These are phyloP conservation scores for Brachionichthys hirsutus DNA, from an alignment of 2,113 vertebrate genomes.

Conservation along the genomic window DNA sequence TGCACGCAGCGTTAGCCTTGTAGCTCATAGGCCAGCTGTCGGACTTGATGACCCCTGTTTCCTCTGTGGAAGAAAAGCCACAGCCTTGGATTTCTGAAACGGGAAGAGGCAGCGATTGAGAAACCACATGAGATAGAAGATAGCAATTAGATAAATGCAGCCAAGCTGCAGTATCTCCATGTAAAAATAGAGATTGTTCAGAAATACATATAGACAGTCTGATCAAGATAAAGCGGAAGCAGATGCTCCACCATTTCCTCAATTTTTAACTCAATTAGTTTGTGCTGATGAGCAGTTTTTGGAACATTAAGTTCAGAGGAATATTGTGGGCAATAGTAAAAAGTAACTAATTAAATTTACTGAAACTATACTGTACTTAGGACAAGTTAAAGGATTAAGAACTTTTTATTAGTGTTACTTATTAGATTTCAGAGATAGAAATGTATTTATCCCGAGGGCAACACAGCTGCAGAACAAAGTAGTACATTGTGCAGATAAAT, in stretches of 20 bases:
- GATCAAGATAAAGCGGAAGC: background rate
- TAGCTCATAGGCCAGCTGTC: conserved; percentile 78
- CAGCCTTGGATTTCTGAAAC: conserved; percentile 77
- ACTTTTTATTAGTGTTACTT: too few relatives aligned
- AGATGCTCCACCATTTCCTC: background rate
- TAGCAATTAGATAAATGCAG: background rate
- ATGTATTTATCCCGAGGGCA: too few relatives aligned
- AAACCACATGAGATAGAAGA: background rate
- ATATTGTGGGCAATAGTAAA: background rate
- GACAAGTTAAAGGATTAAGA: too few relatives aligned
- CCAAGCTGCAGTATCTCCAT: background rate
- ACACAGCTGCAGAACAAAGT: too few relatives aligned
- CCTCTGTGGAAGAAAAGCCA: conserved; percentile 63
- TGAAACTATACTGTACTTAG: background rate
- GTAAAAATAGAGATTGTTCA: conserved; percentile 5
- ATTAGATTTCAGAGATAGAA: too few relatives aligned
- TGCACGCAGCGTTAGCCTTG: conserved; percentile 69
- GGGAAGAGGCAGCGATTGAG: conserved; percentile 9
- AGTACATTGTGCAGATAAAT: too few relatives aligned
- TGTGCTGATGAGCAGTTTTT: background rate
- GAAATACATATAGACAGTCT: background rate
- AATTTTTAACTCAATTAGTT: background rate
- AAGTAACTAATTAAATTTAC: background rate
- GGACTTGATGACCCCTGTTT: conserved; percentile 74
- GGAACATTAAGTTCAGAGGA: too few relatives aligned